Percentiles rank a stretch among this genome's conserved stretches.
phyloP scores from a whole-genome alignment of 2,113 vertebrate species.

The Rafetus swinhoei region DNA sequence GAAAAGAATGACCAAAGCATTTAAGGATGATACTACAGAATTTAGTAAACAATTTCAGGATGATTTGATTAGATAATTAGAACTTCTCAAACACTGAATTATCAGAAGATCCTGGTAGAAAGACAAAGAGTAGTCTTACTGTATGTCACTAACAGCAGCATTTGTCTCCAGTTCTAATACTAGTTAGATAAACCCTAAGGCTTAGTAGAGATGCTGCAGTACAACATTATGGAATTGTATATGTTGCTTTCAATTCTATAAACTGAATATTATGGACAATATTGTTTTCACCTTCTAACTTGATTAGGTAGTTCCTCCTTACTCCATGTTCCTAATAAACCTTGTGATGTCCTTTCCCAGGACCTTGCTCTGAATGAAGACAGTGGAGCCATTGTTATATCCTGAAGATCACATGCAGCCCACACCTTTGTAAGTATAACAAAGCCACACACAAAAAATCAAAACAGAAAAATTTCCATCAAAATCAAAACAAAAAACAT shows the following conservation, averaged over 20 bases:
- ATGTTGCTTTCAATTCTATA: neutral
- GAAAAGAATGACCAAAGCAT: conserved; percentile 38
- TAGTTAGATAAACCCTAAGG: neutral
- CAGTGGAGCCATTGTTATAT: neutral
- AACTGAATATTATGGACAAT: neutral
- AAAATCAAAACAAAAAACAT: neutral
- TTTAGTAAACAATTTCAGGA: conserved; percentile 60
- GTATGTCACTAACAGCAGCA: neutral
- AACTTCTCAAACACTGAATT: conserved; percentile 34
- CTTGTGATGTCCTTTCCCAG: neutral
- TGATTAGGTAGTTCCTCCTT: neutral
- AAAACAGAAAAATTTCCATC: too few relatives aligned
- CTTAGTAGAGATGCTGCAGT: neutral
- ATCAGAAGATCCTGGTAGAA: conserved; percentile 41
- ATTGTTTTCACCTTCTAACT: neutral
- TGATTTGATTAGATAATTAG: conserved; percentile 64
- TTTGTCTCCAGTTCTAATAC: neutral
- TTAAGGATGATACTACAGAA: conserved; percentile 31
- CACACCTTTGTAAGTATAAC: too few relatives aligned
- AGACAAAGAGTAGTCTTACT: neutral
- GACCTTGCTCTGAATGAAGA: neutral
- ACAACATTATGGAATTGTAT: neutral
- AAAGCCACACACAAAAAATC: too few relatives aligned
- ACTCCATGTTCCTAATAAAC: neutral
- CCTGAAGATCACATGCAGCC: neutral